These are phyloP conservation scores for Ctenosaura bakeri DNA, from an alignment of 2,797 vertebrate genomes.

Conservation along the genomic window DNA sequence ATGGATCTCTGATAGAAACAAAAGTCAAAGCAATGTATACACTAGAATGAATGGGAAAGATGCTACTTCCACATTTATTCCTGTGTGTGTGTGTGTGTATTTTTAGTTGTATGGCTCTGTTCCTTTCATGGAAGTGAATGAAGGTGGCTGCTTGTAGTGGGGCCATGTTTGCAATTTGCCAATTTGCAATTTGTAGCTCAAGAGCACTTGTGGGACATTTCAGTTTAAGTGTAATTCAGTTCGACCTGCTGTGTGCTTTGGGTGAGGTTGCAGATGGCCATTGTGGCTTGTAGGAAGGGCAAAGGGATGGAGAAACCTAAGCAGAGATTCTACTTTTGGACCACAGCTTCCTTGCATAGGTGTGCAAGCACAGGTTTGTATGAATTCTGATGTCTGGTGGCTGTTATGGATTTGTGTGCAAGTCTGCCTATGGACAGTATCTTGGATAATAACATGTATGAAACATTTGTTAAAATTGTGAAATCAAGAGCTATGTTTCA, in stretches of 20 bases:
- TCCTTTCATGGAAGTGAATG: not conserved
- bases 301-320: not conserved
- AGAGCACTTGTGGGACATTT: not conserved
- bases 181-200: not conserved
- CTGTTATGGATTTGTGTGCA: not conserved
- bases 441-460: slow-evolving; percentile 34
- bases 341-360: not conserved
- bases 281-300: not conserved
- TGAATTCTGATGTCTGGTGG: not conserved
- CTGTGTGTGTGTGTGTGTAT: no score
- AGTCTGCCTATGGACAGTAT: not conserved
- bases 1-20: not conserved
- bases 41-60: not conserved
- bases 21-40: not conserved
- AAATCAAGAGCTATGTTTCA: slow-evolving; percentile 36
- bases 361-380: not conserved
- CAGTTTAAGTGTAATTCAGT: not conserved
- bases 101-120: not conserved
- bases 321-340: not conserved
- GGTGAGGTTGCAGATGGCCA: not conserved
- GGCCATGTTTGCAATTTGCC: not conserved
- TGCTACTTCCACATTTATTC: not conserved
- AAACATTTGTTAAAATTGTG: slow-evolving; percentile 29
- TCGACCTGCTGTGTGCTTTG: not conserved
- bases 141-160: not conserved